These are phyloP conservation scores for Heteromurus nitidus DNA, from an alignment of 2,888 invertebrate genomes.

Conservation along the genomic window DNA sequence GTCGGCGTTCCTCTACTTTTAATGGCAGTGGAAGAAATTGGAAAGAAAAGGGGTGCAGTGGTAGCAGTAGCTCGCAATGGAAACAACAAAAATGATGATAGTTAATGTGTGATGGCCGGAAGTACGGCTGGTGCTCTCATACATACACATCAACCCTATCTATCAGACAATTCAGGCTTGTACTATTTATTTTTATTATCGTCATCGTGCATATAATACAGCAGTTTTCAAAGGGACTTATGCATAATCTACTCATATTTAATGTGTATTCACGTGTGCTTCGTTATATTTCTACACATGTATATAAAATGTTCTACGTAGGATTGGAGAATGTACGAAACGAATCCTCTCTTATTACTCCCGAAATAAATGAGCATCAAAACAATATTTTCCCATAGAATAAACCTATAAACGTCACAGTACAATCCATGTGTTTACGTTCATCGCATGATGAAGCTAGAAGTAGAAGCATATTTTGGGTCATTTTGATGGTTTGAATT, in stretches of 20 bases:
- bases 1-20: conserved; percentile 12
- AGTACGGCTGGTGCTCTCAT: conserved; percentile 73
- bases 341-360: conserved; percentile 54
- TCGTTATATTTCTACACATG: conserved; percentile 26
- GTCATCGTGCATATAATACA: conserved; percentile 57
- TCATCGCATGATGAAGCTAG: conserved; percentile 42
- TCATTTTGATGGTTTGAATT: conserved; percentile 48
- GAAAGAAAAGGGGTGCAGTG: conserved; percentile 58
- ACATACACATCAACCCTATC: conserved; percentile 69
- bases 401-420: conserved; percentile 40
- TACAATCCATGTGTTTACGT: too few relatives aligned
- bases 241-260: conserved; percentile 36
- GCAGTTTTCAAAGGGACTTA: conserved; percentile 58
- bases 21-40: conserved; percentile 22
- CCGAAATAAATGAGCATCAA: conserved; percentile 66
- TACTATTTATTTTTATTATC: conserved; percentile 54
- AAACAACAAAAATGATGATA: conserved; percentile 63
- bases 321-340: conserved; percentile 37
- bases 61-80: conserved; percentile 38
- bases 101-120: conserved; percentile 73
- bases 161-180: conserved; percentile 61
- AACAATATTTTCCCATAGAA: conserved; percentile 70
- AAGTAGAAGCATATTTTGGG: conserved; percentile 23
- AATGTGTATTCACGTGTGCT: conserved; percentile 62
- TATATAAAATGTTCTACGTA: not conserved